Evolutionary conservation across 2,888 invertebrate genomes (phyloP).

Genomic region (Aleiodes leptofemur): DNA sequence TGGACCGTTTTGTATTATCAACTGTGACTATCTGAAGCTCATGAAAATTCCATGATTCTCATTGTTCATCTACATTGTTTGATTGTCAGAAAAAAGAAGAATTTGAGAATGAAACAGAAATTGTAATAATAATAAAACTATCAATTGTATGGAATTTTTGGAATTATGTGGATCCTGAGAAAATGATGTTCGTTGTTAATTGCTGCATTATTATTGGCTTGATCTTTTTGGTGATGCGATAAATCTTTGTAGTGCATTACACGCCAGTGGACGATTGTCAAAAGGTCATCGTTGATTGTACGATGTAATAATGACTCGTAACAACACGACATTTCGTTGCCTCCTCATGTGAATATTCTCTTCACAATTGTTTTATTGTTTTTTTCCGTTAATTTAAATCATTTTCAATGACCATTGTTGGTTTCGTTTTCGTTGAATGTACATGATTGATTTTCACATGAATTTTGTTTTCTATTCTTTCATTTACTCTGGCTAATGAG

Average conservation of each 20-base stretch:
- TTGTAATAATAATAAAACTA: not conserved
- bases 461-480: not conserved
- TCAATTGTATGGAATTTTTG: not conserved
- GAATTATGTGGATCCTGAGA: slow-evolving; percentile 6
- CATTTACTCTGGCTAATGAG: not conserved
- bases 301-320: slow-evolving; percentile 14
- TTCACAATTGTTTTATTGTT: not conserved
- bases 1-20: not conserved
- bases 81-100: slow-evolving; percentile 19
- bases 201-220: not conserved
- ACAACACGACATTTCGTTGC: slow-evolving; percentile 20
- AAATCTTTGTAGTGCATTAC: slow-evolving; percentile 17
- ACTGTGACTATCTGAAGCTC: not conserved
- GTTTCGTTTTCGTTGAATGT: not conserved
- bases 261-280: slow-evolving; percentile 14
- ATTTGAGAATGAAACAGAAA: not conserved
- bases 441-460: too few species aligned
- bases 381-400: not conserved
- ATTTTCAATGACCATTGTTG: not conserved
- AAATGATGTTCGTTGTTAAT: slow-evolving; percentile 18
- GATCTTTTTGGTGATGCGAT: not conserved
- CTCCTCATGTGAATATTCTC: not conserved
- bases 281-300: slow-evolving; percentile 24
- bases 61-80: not conserved
- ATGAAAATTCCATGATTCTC: not conserved